Evolutionary conservation across 2,888 invertebrate genomes (phyloP).

Genomic region (Sarcophaga variegata): DNA sequence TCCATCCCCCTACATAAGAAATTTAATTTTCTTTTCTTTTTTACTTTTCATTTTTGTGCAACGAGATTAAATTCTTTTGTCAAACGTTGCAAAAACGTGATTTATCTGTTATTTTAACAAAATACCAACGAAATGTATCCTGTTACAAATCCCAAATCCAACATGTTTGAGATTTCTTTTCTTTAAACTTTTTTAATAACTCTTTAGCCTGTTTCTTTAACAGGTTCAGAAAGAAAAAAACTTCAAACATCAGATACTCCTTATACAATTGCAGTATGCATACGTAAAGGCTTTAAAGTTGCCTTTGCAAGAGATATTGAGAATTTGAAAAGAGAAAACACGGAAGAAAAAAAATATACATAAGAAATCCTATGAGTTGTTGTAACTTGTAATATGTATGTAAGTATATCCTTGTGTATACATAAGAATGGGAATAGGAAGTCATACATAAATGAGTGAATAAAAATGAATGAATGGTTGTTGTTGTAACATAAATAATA

Average conservation of each 20-base stretch:
- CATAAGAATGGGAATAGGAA: too few species aligned
- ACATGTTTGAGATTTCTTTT: conserved; percentile 37
- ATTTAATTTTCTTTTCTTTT: conserved; percentile 22
- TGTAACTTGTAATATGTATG: too few species aligned
- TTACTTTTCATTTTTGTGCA: neutral
- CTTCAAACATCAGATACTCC: neutral
- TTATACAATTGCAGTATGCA: neutral
- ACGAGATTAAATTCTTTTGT: conserved; percentile 8
- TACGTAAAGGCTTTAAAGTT: neutral
- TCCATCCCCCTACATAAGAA: neutral
- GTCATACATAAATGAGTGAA: neutral
- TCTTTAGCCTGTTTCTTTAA: conserved; percentile 20
- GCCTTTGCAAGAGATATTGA: too few species aligned
- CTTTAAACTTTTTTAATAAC: neutral
- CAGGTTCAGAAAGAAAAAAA: conserved; percentile 44
- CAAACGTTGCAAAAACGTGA: conserved; percentile 61
- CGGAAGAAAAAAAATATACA: too few species aligned
- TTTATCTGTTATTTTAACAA: conserved; percentile 67
- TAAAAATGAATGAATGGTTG: neutral
- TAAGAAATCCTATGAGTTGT: too few species aligned
- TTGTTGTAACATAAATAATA: neutral
- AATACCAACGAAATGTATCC: conserved; percentile 61
- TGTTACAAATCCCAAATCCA: conserved; percentile 64
- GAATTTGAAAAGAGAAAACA: too few species aligned
- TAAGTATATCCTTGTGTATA: too few species aligned